Evolutionary conservation across 2,113 vertebrate genomes (phyloP), one percentile per base, ranked within the genome.

Genomic region (Indicator maculatus): DNA sequence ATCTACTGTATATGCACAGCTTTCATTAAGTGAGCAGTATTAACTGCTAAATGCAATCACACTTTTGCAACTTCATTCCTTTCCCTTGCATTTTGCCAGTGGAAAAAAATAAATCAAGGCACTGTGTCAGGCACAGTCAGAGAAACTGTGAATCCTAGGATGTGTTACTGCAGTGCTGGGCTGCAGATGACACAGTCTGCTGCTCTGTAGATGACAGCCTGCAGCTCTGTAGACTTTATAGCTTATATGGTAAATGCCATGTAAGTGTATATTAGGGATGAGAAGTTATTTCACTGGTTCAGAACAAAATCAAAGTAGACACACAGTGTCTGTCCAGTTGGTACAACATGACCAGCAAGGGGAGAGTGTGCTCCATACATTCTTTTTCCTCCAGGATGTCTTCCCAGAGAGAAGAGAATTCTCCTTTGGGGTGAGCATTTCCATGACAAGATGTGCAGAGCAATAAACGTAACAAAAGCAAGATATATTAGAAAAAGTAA

Each of bases 401-500:
- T 72, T 58, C 53, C 72, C 11, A 33, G 61, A 64, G 24, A 55
- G 31, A 75, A 41, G 26, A 71, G 26, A 45, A 38, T 36, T 73
- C 20, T 67, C 28, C 59, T 65, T 72, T 66, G 26, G 10, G 21
- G 20, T 12, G 11, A 65, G 39, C 65, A 36, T 80, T 71, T 83
- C 45, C 12, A 18, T 67, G 7, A 33, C 20, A 26, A 30, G 31
- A 64, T 64, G 38, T 73, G 26, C 61, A 65, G 41, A 55, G 44
- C 55, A 65, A 78, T 74, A 74, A 55, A 44, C n/a, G 63, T 71
- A 64, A 38, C 16, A 78, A 88, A 85, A 75, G 1, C 47, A 64
- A 58, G 33, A 58, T 69, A 72, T 88, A 33, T 41, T 82, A 82
- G 63, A 27, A 93, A 93, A 89, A 75, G 8, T 59, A 87, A 28